Percentiles rank a stretch among this genome's conserved stretches.
These are phyloP conservation scores for Congeria kusceri DNA, from an alignment of 2,888 invertebrate genomes.

Conservation along the genomic window DNA sequence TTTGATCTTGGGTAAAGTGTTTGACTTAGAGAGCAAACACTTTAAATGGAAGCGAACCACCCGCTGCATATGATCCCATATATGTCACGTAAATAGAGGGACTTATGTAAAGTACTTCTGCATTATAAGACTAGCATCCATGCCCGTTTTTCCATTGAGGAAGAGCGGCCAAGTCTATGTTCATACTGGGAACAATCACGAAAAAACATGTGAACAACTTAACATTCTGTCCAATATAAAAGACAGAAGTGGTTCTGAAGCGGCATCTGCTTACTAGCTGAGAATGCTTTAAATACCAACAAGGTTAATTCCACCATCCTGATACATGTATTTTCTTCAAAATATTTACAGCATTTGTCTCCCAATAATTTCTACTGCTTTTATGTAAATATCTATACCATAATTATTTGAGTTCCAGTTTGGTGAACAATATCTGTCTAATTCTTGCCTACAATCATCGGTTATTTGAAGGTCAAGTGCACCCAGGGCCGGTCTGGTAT, in stretches of 20 bases:
- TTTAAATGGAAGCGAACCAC: background rate
- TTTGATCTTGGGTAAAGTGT: background rate
- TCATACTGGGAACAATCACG: too few species aligned
- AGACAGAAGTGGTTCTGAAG: too few species aligned
- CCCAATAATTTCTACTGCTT: background rate
- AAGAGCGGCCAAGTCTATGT: too few species aligned
- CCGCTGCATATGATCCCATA: slow-evolving; percentile 3
- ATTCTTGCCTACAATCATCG: background rate
- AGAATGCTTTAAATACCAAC: too few species aligned
- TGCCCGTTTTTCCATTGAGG: too few species aligned
- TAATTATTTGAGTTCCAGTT: background rate
- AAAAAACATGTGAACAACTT: background rate
- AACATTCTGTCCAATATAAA: background rate
- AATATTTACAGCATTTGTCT: too few species aligned
- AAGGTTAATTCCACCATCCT: too few species aligned
- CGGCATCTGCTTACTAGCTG: too few species aligned
- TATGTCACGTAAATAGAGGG: background rate
- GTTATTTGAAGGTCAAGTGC: background rate
- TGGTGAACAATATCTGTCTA: background rate
- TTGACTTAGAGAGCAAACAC: background rate
- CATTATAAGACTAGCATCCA: too few species aligned
- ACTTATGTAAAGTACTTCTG: background rate
- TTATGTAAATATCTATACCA: slow-evolving; percentile 8
- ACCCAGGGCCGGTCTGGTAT: slow-evolving; percentile 13
- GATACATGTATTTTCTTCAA: too few species aligned